phyloP scores from a whole-genome alignment of 2,113 vertebrate genomes.

The Protomyctophum bolini region DNA sequence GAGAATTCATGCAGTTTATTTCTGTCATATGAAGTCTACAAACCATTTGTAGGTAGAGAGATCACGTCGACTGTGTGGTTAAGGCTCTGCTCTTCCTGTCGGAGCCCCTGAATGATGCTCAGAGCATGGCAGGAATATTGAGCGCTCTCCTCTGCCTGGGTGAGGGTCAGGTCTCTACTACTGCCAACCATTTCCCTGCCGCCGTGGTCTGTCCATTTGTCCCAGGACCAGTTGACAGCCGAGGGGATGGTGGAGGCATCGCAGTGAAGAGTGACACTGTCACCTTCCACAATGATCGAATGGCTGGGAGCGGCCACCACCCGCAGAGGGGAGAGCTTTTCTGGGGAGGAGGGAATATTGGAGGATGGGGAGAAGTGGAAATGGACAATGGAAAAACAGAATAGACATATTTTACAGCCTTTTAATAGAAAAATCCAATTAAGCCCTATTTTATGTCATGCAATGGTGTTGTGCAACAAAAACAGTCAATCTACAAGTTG shows the following conservation, averaged over 20 bases:
- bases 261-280: slow-evolving; percentile 47
- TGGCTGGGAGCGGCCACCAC: slow-evolving; percentile 44
- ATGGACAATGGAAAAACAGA: too few species aligned
- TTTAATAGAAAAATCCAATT: too few species aligned
- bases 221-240: slow-evolving; percentile 7
- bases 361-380: background rate
- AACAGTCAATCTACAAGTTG: too few species aligned
- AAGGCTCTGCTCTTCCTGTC: accelerated
- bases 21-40: background rate
- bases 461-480: too few species aligned
- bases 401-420: too few species aligned
- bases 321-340: background rate
- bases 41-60: slow-evolving; percentile 35
- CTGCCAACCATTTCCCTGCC: background rate
- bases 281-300: slow-evolving; percentile 40
- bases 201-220: background rate
- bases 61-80: slow-evolving; percentile 43
- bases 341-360: background rate
- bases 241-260: accelerated
- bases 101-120: accelerated
- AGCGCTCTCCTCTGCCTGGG: slow-evolving; percentile 48
- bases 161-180: slow-evolving; percentile 24
- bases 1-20: too few species aligned
- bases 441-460: too few species aligned
- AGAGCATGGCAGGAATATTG: slow-evolving; percentile 34